Evolutionary conservation across 1,140 invertebrate genomes (phyloP).

Genomic region (Pygmarrhopalites habei): DNA sequence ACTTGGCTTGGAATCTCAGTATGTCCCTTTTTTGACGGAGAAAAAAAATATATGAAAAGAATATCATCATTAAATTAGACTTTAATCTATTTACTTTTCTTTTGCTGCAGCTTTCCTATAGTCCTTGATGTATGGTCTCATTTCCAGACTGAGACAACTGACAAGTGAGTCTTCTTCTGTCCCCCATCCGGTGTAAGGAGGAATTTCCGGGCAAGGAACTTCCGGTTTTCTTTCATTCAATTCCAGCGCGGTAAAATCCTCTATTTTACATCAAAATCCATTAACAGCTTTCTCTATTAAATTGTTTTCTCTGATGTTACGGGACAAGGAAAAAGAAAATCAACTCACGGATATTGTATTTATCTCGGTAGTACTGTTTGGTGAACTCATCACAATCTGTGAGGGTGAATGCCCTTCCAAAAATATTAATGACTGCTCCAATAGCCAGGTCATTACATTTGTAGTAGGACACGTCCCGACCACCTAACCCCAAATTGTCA

Average conservation of each 20-base stretch:
- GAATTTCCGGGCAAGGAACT: constrained; percentile 23
- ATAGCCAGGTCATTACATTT: constrained; percentile 66
- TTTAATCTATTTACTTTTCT: constrained; percentile 33
- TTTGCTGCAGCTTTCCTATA: constrained; percentile 20
- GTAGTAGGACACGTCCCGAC: constrained; percentile 30
- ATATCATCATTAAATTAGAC: too few relatives aligned
- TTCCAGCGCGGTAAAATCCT: constrained; percentile 47
- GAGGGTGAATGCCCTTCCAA: constrained; percentile 68
- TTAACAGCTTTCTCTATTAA: too few relatives aligned
- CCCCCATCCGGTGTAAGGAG: constrained; percentile 35
- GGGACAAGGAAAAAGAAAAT: too few relatives aligned
- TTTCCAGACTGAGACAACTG: constrained; percentile 37
- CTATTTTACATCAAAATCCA: constrained; percentile 40
- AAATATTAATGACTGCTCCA: constrained; percentile 69
- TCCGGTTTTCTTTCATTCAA: constrained; percentile 28
- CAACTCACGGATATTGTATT: constrained; percentile 50
- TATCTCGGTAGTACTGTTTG: constrained; percentile 72
- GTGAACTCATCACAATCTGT: constrained; percentile 81
- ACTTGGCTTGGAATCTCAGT: constrained; percentile 32
- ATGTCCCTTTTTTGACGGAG: constrained; percentile 24
- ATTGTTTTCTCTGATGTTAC: too few relatives aligned
- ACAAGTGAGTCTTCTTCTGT: constrained; percentile 36
- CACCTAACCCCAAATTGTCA: constrained; percentile 34
- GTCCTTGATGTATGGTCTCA: constrained; percentile 32
- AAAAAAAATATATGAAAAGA: constrained; percentile 18